Evolutionary conservation across 2,113 vertebrate genomes (phyloP).

Genomic region (Anguilla rostrata): DNA sequence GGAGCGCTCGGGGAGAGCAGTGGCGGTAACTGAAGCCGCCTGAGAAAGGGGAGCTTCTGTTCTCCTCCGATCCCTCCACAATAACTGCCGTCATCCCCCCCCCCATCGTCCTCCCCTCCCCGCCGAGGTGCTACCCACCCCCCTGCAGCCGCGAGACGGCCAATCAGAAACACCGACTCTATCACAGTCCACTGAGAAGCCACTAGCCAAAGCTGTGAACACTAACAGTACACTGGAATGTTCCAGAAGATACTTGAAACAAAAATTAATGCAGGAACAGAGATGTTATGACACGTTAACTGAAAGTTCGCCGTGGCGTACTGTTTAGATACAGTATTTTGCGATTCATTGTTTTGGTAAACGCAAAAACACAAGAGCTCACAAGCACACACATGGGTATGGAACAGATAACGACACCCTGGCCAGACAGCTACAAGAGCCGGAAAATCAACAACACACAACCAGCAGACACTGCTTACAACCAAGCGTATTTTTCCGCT

Average conservation of each 20-base stretch:
- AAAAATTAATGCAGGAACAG: no score
- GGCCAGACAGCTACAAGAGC: not conserved
- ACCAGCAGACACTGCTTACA: not conserved
- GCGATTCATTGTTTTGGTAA: not conserved
- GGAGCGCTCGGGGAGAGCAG: not conserved
- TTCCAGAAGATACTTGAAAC: not conserved
- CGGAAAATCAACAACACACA: not conserved
- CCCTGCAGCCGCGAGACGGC: not conserved
- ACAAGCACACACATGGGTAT: not conserved
- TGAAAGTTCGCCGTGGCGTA: not conserved
- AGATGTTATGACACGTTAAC: not conserved
- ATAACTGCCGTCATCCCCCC: not conserved
- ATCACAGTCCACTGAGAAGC: not conserved
- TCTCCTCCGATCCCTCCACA: not conserved
- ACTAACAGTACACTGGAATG: not conserved
- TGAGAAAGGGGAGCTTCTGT: constrained; percentile 23
- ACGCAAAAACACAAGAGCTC: not conserved
- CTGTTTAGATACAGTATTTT: not conserved
- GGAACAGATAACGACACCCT: not conserved
- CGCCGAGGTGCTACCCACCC: not conserved
- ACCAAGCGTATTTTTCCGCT: not conserved
- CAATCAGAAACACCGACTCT: not conserved
- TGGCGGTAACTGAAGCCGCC: constrained; percentile 18
- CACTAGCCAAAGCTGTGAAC: not conserved
- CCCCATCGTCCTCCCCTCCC: not conserved